A percentile compares a stretch with the other conserved stretches of the same genome.
phyloP scores from a whole-genome alignment of 2,888 invertebrate genomes.

The Mesorhabditis belari region DNA sequence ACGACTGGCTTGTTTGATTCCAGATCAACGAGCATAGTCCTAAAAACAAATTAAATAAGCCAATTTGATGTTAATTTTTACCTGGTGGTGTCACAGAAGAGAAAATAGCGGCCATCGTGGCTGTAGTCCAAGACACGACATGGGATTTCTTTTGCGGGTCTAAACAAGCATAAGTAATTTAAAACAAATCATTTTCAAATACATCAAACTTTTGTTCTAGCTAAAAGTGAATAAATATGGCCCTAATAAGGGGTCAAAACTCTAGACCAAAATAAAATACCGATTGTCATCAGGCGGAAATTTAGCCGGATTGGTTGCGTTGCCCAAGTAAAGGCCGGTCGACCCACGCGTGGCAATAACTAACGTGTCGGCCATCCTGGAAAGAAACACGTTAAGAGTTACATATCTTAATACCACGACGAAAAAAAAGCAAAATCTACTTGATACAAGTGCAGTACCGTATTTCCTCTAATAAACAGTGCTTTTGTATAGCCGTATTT shows the following conservation, averaged over 20 bases:
- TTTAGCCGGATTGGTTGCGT: neutral
- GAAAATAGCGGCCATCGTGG: conserved; percentile 43
- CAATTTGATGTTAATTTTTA: conserved; percentile 7
- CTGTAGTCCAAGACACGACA: conserved; percentile 46
- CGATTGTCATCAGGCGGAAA: neutral
- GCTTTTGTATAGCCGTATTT: no score
- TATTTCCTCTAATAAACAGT: no score
- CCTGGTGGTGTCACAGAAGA: conserved; percentile 44
- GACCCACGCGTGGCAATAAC: neutral
- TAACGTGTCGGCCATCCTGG: neutral
- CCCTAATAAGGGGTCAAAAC: no score
- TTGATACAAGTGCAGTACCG: no score
- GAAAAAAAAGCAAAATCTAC: no score
- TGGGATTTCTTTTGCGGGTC: conserved; percentile 30
- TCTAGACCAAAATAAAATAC: no score
- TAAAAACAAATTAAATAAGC: conserved; percentile 9
- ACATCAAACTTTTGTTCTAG: conserved; percentile 10
- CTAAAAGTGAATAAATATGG: no score
- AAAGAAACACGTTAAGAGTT: no score
- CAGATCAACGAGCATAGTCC: conserved; percentile 40
- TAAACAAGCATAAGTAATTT: conserved; percentile 9
- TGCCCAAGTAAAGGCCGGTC: neutral
- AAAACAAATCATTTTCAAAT: no score
- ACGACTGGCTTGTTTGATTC: conserved; percentile 36
- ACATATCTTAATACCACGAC: no score